phyloP scores from a whole-genome alignment of 1,140 invertebrate species.

The Ridgeia piscesae region DNA sequence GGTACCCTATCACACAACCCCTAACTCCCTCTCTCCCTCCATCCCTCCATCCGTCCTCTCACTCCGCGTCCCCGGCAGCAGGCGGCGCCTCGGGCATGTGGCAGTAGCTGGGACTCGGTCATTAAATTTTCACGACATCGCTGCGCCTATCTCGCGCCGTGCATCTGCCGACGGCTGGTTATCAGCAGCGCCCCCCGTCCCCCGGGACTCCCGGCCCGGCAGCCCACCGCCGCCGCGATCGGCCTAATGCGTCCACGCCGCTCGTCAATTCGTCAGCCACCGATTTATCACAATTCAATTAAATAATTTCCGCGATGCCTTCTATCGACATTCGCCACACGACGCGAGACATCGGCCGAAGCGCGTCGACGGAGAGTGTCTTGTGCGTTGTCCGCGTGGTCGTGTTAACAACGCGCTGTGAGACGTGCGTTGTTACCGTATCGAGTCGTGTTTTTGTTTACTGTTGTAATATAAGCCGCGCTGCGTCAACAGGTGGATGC shows the following conservation, averaged over 20 bases:
- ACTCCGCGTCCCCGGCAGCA: not conserved
- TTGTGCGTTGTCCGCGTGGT: not conserved
- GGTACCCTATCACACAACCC: not conserved
- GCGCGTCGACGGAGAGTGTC: not conserved
- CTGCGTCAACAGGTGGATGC: not conserved
- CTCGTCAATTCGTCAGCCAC: not conserved
- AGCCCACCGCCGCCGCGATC: not conserved
- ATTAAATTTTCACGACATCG: not conserved
- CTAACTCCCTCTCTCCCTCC: not conserved
- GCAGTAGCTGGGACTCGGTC: not conserved
- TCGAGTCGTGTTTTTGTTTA: not conserved
- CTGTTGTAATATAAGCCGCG: not conserved
- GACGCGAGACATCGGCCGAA: not conserved
- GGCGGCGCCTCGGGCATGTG: too few relatives aligned
- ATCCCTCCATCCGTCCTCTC: not conserved
- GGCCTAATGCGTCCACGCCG: not conserved
- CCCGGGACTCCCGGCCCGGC: too few relatives aligned
- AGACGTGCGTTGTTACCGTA: not conserved
- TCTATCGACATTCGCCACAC: not conserved
- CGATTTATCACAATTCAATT: slow-evolving; percentile 6
- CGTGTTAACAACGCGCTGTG: not conserved
- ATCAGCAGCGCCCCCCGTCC: not conserved
- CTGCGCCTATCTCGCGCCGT: not conserved
- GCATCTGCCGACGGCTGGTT: slow-evolving; percentile 2
- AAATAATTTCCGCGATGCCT: not conserved